Base-by-base conservation (phyloP, 2,888 invertebrate species). In the Pantelozetes paolii region DNA sequence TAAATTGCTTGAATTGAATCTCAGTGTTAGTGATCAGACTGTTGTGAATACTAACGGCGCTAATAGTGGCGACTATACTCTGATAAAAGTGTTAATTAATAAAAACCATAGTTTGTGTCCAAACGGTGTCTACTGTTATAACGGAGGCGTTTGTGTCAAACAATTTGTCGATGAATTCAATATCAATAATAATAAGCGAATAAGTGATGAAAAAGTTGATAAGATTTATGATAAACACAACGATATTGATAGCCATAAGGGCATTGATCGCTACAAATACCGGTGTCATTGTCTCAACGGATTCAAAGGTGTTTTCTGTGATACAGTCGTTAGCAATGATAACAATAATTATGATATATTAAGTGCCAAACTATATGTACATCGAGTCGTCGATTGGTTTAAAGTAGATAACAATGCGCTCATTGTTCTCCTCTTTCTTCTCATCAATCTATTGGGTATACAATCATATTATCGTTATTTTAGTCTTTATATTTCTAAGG, bases 81-180 rank as follows among this genome's bases (percentile, higher is more conserved):
- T 20, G 18, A 18, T 50, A n/a, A 5, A 5, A 5, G 5, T 50
- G 5, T n/a, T 50, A 6, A 50, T 50, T 50, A 50, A 50, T 15
- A 50, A 8, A 5, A 15, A 50, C 15, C 5, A 20, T 5, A 50
- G 50, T 50, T n/a, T 50, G 18, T 50, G 50, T 50, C 5, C 50
- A 50, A 50, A 50, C 50, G 50, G 50, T 50, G 8, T 50, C 15
- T 15, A n/a, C 15, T 50, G 50, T 15, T 15, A 50, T 50, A 50
- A 50, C 20, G 50, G 50, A 50, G 50, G 50, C 18, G 20, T n/a
- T 50, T 50, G 50, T 50, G 50, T 50, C 50, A 50, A 50, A 36
- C 36, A 36, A 36, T 36, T 36, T 9, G 9, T 8, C 9, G 9
- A 36, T 8, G 36, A 36, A 5, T 36, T 36, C 6, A 36, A 36